Conservation (phyloP, 2,888 invertebrate genomes). For the Rhagonycha lutea region DNA sequence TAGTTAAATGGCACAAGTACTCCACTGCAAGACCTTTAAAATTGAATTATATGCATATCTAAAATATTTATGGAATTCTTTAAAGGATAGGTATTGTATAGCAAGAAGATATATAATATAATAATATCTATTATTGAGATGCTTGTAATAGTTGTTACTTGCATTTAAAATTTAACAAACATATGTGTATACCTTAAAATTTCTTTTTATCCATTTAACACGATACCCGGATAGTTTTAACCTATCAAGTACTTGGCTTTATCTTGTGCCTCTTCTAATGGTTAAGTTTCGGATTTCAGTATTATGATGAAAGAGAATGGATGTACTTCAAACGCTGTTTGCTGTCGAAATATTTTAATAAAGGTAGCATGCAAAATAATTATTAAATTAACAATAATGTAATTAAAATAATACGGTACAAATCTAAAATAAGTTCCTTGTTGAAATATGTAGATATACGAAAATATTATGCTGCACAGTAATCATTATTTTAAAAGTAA, state of each 20-base stretch:
- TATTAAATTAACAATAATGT: background rate
- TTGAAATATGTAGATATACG: background rate
- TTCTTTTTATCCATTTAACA: background rate
- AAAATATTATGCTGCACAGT: background rate
- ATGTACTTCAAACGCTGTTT: background rate
- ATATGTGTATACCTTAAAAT: background rate
- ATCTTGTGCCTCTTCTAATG: slow-evolving; percentile 13
- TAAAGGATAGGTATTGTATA: too few species aligned
- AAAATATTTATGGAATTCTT: too few species aligned
- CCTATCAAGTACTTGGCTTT: slow-evolving; percentile 4
- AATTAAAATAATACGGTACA: background rate
- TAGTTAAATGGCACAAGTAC: too few species aligned
- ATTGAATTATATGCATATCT: too few species aligned
- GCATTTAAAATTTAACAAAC: background rate
- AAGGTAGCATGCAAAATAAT: background rate
- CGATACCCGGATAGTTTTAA: background rate
- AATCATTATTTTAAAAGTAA: background rate
- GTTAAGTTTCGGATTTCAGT: slow-evolving; percentile 14
- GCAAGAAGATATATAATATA: too few species aligned
- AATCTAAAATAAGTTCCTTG: background rate
- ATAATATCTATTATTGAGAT: background rate
- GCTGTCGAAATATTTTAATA: background rate
- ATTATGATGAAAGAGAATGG: slow-evolving; percentile 8
- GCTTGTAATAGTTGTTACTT: background rate
- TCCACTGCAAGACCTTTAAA: too few species aligned